These are phyloP conservation scores for Sebastes steindachneri DNA, from an alignment of 2,797 vertebrate species.

Conservation along the genomic window DNA sequence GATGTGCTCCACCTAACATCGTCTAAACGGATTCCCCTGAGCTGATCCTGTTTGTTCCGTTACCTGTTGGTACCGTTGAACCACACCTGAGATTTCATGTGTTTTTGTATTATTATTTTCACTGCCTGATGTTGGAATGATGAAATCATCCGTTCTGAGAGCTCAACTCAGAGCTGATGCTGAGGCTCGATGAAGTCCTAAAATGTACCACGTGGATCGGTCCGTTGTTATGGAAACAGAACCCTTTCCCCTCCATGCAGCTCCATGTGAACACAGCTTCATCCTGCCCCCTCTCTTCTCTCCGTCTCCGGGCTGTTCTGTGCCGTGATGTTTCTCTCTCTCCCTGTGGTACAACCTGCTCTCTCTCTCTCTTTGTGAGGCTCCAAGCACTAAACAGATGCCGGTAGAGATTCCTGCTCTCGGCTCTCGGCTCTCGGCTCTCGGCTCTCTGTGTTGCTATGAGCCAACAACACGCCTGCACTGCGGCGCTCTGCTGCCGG, in stretches of 20 bases:
- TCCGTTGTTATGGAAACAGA: conserved; percentile 68
- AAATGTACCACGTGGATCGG: not conserved
- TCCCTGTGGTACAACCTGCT: conserved; percentile 4
- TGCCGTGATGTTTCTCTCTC: not conserved
- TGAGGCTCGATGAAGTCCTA: conserved; percentile 3
- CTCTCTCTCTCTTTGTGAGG: not conserved
- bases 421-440: not conserved
- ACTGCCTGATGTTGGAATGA: not conserved
- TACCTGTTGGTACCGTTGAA: not conserved
- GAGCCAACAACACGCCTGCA: not conserved
- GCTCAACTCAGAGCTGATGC: conserved; percentile 3
- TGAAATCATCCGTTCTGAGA: not conserved
- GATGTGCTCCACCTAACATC: no score
- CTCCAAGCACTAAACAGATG: conserved; percentile 19
- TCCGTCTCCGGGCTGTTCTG: not conserved
- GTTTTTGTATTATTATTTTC: not conserved
- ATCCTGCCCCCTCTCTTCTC: not conserved
- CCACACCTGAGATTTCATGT: not conserved
- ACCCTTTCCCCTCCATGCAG: conserved; percentile 9
- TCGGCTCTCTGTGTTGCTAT: not conserved
- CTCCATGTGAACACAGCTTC: conserved; percentile 2
- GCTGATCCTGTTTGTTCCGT: not conserved
- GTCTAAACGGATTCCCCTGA: not conserved
- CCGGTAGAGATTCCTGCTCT: conserved; percentile 5
- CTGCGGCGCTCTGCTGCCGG: not conserved